Conservation (phyloP, 1,140 invertebrate genomes). For the Brachionus paranguensis region DNA sequence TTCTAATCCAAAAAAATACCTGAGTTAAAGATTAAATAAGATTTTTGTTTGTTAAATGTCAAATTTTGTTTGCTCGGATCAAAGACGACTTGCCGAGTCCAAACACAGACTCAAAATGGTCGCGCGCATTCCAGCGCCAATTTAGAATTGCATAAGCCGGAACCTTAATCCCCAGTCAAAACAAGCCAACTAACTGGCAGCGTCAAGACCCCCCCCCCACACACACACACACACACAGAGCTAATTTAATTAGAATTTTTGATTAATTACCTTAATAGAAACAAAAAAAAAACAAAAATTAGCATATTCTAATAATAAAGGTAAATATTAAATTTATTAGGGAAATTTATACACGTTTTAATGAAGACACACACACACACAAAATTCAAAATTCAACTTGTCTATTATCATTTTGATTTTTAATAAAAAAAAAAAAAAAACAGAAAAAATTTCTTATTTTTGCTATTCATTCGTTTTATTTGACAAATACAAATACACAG, state of each 20-base stretch:
- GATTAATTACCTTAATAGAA: background rate
- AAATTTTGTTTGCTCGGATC: background rate
- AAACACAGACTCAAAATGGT: background rate
- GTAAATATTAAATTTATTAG: slow-evolving; percentile 13
- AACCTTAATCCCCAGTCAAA: background rate
- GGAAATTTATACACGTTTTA: background rate
- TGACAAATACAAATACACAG: slow-evolving; percentile 11
- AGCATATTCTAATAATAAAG: background rate
- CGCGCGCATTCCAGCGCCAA: background rate
- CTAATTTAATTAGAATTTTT: background rate
- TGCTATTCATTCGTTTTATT: background rate
- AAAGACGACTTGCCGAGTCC: background rate
- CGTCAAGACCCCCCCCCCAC: too few relatives aligned
- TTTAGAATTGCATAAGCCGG: background rate
- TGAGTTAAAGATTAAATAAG: slow-evolving; percentile 28
- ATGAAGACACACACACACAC: background rate
- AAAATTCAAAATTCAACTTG: background rate
- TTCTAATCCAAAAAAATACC: slow-evolving; percentile 20
- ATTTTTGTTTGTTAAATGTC: slow-evolving; percentile 18
- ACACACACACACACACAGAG: too few relatives aligned
- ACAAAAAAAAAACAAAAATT: background rate
- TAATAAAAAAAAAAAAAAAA: slow-evolving; percentile 4
- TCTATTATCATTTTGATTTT: slow-evolving; percentile 25
- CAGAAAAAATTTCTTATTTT: background rate
- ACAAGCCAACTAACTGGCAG: too few relatives aligned